phyloP scores from a whole-genome alignment of 2,797 vertebrate species.

The Pitangus sulphuratus region DNA sequence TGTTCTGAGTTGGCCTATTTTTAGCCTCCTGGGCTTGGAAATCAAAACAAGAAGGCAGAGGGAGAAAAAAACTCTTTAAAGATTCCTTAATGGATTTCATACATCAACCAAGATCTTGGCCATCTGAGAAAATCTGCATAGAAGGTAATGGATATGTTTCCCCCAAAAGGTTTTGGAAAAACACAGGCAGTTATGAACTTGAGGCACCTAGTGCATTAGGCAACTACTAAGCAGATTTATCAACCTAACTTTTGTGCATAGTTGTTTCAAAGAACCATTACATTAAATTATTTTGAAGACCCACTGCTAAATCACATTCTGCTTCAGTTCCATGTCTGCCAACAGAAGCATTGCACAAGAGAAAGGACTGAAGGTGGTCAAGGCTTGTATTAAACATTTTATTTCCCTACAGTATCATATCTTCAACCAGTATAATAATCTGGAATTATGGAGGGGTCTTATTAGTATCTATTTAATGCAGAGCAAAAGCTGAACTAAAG shows the following conservation, averaged over 20 bases:
- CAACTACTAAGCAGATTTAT: neutral
- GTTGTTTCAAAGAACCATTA: neutral
- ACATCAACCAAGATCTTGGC: neutral
- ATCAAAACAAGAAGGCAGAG: neutral
- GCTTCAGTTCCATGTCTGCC: neutral
- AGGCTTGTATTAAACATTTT: neutral
- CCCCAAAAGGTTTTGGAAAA: neutral
- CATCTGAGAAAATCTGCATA: neutral
- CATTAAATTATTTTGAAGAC: neutral
- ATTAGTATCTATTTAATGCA: neutral
- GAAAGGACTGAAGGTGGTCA: neutral
- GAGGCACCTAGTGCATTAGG: neutral
- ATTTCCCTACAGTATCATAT: neutral
- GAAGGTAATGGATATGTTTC: rapidly evolving
- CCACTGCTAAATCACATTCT: neutral
- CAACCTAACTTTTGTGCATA: neutral
- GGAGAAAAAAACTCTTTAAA: neutral
- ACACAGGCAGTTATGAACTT: neutral
- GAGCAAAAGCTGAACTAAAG: neutral
- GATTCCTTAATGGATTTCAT: neutral
- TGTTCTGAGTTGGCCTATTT: neutral
- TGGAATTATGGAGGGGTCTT: neutral
- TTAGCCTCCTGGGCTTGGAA: neutral
- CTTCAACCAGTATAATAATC: neutral
- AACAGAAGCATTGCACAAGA: neutral